Percentiles rank a stretch among this genome's conserved stretches.
Evolutionary conservation across 2,113 vertebrate species (phyloP).

Genomic region (Plotosus lineatus): DNA sequence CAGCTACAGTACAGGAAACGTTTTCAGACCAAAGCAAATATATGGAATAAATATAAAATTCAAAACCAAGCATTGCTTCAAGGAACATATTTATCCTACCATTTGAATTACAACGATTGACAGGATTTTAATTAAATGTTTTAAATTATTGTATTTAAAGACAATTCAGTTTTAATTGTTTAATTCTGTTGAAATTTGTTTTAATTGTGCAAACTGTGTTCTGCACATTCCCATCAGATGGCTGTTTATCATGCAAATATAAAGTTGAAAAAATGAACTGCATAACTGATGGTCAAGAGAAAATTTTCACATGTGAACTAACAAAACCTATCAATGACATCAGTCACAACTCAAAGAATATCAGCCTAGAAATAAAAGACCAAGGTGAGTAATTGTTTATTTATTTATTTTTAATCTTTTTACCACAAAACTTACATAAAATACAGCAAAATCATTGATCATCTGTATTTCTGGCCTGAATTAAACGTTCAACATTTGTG

Average conservation of each 20-base stretch:
- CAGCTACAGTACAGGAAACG: no score
- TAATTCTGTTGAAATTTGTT: not conserved
- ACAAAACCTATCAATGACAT: fast-evolving
- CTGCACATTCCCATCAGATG: not conserved
- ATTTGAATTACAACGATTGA: not conserved
- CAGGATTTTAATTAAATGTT: no score
- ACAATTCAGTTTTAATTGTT: not conserved
- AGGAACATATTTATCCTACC: no score
- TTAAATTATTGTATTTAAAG: no score
- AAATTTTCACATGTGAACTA: not conserved
- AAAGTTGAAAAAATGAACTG: not conserved
- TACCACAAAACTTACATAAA: not conserved
- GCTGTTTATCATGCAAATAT: conserved; percentile 11
- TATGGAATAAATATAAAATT: no score
- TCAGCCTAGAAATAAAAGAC: not conserved
- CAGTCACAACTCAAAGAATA: not conserved
- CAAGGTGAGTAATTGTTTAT: not conserved
- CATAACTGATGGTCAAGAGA: fast-evolving
- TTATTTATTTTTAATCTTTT: not conserved
- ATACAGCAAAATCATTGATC: not conserved
- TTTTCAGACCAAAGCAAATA: no score
- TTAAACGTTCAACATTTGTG: no score
- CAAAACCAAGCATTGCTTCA: no score
- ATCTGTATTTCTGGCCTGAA: no score
- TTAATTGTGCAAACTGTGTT: no score